These are phyloP conservation scores for Merops nubicus DNA, from an alignment of 2,113 vertebrate species.

Conservation along the genomic window DNA sequence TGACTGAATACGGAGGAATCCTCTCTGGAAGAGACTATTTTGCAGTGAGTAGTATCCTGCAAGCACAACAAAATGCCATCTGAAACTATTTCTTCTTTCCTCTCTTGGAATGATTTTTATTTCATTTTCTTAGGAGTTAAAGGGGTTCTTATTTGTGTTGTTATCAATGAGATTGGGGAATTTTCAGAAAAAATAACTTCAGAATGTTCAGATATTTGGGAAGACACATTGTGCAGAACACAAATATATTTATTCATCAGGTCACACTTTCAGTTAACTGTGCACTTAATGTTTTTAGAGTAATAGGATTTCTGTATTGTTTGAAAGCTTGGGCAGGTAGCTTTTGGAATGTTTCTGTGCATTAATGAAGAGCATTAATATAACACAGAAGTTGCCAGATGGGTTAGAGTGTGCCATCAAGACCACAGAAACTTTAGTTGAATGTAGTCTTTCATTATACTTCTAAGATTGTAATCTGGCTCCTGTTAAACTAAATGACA, in stretches of 20 bases:
- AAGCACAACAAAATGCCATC: not conserved
- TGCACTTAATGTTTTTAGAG: not conserved
- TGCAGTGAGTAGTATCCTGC: not conserved
- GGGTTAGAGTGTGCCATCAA: not conserved
- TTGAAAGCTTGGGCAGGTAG: not conserved
- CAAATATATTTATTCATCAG: not conserved
- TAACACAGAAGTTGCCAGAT: slow-evolving; percentile 13
- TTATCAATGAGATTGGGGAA: not conserved
- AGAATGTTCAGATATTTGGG: not conserved
- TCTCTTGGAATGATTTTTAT: not conserved
- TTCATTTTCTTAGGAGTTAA: not conserved
- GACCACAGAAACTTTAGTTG: not conserved
- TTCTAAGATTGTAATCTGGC: not conserved
- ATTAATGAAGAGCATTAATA: not conserved
- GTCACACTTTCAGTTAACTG: not conserved
- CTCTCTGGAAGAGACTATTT: not conserved
- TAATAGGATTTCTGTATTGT: not conserved
- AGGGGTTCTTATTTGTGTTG: not conserved
- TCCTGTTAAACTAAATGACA: not conserved
- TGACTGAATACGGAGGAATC: not conserved
- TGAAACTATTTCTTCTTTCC: not conserved
- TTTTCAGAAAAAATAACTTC: not conserved
- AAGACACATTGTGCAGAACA: not conserved
- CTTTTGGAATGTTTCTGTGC: not conserved
- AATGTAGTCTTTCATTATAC: not conserved